Conservation (phyloP, 2,113 vertebrate genomes). For the Protomyctophum bolini region DNA sequence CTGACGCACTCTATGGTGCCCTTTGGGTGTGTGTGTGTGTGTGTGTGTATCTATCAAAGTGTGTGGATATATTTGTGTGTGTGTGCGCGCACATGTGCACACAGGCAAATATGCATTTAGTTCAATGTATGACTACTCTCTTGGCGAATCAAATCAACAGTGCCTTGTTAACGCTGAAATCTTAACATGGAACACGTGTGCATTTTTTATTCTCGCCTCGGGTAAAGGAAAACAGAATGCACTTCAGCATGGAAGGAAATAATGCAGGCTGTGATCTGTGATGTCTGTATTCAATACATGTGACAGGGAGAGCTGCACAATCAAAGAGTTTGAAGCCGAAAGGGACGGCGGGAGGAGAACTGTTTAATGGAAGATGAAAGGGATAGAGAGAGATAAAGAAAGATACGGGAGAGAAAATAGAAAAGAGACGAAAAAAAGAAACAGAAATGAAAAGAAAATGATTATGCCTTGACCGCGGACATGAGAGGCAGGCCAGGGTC, state of each 20-base stretch:
- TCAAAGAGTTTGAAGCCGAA: no score
- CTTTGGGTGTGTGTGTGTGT: conserved; percentile 11
- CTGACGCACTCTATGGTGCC: no score
- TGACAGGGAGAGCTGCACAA: background rate
- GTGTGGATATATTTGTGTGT: no score
- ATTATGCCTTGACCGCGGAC: conserved; percentile 45
- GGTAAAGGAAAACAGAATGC: no score
- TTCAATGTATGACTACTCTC: no score
- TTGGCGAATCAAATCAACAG: background rate
- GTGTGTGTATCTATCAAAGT: background rate
- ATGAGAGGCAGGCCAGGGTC: conserved; percentile 11
- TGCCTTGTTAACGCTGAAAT: background rate
- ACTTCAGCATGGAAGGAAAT: no score
- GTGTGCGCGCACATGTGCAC: no score
- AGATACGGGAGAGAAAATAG: conserved; percentile 29
- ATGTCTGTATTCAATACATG: conserved; percentile 1
- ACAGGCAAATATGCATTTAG: no score
- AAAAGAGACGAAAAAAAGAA: conserved; percentile 21
- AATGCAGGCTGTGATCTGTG: conserved; percentile 6
- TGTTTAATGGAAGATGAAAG: conserved; percentile 28
- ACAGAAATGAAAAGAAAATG: conserved; percentile 37
- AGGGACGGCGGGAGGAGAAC: background rate
- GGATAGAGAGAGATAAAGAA: conserved; percentile 18
- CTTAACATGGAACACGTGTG: background rate
- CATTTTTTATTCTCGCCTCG: background rate